A percentile compares a stretch with the other conserved stretches of the same genome.
Evolutionary conservation across 1,140 invertebrate genomes (phyloP).

Genomic region (Nasonia longicornis): DNA sequence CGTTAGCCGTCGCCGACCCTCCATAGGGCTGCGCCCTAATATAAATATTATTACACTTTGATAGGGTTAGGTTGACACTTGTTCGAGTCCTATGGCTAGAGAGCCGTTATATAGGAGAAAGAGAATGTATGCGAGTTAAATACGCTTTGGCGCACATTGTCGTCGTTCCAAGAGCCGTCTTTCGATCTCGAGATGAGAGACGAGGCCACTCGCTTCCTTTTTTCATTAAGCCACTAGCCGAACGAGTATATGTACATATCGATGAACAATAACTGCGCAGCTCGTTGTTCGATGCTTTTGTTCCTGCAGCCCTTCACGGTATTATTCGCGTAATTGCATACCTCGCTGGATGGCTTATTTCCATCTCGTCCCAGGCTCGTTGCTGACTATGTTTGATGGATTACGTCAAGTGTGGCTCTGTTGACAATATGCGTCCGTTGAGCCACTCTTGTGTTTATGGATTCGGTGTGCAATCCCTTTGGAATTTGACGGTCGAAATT

Average conservation of each 20-base stretch:
- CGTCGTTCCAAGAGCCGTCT: not conserved
- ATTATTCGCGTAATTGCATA: constrained; percentile 28
- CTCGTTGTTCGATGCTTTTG: constrained; percentile 16
- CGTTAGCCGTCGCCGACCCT: constrained; percentile 49
- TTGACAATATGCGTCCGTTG: too few species aligned
- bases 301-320: not conserved
- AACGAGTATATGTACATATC: not conserved
- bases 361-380: not conserved
- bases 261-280: constrained; percentile 14
- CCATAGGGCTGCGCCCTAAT: constrained; percentile 63
- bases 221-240: constrained; percentile 13
- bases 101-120: not conserved
- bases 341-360: not conserved
- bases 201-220: constrained; percentile 23
- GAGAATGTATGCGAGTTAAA: not conserved
- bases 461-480: not conserved
- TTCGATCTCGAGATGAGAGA: not conserved
- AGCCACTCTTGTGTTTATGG: too few species aligned
- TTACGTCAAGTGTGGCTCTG: constrained; percentile 7
- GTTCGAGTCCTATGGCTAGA: constrained; percentile 38
- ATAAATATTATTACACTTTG: constrained; percentile 71
- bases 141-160: constrained; percentile 11
- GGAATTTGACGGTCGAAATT: not conserved
- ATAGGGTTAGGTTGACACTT: constrained; percentile 68
- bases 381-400: not conserved